Base-by-base conservation (phyloP, 1,140 invertebrate genomes). In the Homarus americanus region DNA sequence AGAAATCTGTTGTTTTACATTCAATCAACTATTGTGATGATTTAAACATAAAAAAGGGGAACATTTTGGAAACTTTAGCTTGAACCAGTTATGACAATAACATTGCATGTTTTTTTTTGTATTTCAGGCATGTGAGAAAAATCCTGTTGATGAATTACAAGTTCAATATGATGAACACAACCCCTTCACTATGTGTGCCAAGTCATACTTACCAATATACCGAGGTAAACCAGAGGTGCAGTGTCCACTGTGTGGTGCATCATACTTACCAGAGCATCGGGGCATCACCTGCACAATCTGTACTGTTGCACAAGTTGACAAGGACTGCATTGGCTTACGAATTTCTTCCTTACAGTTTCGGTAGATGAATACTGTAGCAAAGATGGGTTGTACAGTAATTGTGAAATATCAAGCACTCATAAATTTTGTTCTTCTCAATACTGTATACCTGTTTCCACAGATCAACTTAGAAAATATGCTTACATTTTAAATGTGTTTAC, bases 141-240 rank as follows among this genome's bases (percentile, higher is more conserved):
- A 97, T 93, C 97, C 97, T 3, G 96, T 96, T 0, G 98, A 99
- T 94, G 97, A 98, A 94, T 96, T 99, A 93, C 96, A 97, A 93
- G 94, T 99, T 78, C 95, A 96, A 1, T 99, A 99, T 94, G 99
- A 99, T 94, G 98, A 99, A 94, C 98, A 99, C 94, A 99, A 99
- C 95, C 99, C 99, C 3, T 99, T 99, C 94, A 96, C 96, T 73
- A 95, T 99, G 24, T 99, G 99, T 95, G 98, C 97, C 0, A 96
- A 96, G 34, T 97, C 96, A 12, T 99, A 97, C 94, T 97, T 96
- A 38, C 99, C 99, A 0, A 98, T 99, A 84, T 99, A 99, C 93
- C 95, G 97, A 93, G 99, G 99, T 89, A 99, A 99, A 93, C 97
- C 98, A 0, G 98, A 99, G 94, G 96, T 97, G 5, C 99, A 98